phyloP scores from a whole-genome alignment of 2,888 invertebrate genomes.

The Aspidapion aeneum region DNA sequence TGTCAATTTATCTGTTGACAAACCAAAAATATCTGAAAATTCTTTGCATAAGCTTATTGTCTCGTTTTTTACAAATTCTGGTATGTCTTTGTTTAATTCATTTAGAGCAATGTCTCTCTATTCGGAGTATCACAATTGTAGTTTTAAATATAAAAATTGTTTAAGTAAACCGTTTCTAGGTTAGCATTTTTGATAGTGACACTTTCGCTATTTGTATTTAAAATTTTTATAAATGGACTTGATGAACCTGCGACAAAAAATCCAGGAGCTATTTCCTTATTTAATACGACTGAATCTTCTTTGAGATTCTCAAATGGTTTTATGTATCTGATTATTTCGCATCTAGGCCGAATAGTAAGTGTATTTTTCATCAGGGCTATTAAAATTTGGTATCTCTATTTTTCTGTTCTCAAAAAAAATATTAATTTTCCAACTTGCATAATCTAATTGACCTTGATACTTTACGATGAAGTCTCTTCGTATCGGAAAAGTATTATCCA shows the following conservation, averaged over 20 bases:
- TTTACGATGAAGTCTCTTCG: constrained; percentile 1
- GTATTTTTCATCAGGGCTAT: constrained; percentile 4
- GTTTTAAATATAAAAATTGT: neutral
- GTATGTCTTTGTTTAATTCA: constrained; percentile 5
- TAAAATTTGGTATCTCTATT: neutral
- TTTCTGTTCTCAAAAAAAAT: neutral
- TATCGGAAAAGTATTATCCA: constrained; percentile 8
- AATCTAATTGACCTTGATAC: constrained; percentile 4
- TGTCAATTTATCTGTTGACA: constrained; percentile 24
- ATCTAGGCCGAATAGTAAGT: constrained; percentile 6
- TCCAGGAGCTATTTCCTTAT: neutral
- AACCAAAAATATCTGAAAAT: constrained; percentile 24
- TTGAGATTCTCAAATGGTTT: constrained; percentile 1
- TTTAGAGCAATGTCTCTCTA: neutral
- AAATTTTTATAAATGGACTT: constrained; percentile 13
- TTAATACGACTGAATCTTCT: neutral
- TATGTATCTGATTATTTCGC: constrained; percentile 6
- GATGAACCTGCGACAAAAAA: constrained; percentile 7
- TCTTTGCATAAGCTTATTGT: constrained; percentile 12
- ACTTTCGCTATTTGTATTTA: constrained; percentile 9
- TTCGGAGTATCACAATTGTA: too few relatives aligned
- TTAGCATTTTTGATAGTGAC: neutral
- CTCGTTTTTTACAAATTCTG: constrained; percentile 3
- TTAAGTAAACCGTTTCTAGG: neutral
- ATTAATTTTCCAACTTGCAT: constrained; percentile 4